Conservation (phyloP, 2,113 vertebrate species). For the Smithornis capensis region DNA sequence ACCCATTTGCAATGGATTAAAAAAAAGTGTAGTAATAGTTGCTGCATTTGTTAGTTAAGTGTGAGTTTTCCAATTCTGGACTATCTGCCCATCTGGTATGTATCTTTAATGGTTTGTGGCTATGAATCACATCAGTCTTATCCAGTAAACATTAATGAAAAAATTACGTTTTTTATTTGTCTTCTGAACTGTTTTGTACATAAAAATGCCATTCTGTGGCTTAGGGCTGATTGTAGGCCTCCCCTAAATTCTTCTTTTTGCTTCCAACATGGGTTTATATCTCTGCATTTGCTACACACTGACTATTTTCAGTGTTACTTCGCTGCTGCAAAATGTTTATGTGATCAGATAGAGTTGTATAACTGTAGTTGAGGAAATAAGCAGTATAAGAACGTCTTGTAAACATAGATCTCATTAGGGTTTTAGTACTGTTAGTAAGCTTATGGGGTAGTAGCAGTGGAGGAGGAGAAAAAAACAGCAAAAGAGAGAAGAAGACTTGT, state of each 20-base stretch:
- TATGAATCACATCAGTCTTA: background rate
- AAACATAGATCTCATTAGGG: background rate
- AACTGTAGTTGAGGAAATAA: background rate
- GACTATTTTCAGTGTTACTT: background rate
- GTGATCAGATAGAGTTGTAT: background rate
- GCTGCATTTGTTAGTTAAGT: background rate
- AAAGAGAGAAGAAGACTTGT: background rate
- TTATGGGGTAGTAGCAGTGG: background rate
- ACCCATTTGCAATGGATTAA: background rate
- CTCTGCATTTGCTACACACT: background rate
- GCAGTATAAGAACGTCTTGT: background rate
- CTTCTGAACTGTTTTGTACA: background rate
- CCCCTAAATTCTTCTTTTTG: background rate
- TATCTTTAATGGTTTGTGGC: constrained; percentile 2
- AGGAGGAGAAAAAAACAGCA: background rate
- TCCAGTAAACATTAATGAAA: background rate
- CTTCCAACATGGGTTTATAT: background rate
- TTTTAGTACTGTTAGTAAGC: constrained; percentile 2
- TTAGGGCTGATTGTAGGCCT: background rate
- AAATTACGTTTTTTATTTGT: background rate
- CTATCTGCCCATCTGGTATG: background rate
- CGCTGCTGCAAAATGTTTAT: background rate
- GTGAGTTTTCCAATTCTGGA: background rate
- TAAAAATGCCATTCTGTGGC: constrained; percentile 37
- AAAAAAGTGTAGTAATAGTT: background rate